Percentiles rank a stretch among this genome's conserved stretches.
Conservation (phyloP, 2,888 invertebrate genomes). For the Eulithis prunata region DNA sequence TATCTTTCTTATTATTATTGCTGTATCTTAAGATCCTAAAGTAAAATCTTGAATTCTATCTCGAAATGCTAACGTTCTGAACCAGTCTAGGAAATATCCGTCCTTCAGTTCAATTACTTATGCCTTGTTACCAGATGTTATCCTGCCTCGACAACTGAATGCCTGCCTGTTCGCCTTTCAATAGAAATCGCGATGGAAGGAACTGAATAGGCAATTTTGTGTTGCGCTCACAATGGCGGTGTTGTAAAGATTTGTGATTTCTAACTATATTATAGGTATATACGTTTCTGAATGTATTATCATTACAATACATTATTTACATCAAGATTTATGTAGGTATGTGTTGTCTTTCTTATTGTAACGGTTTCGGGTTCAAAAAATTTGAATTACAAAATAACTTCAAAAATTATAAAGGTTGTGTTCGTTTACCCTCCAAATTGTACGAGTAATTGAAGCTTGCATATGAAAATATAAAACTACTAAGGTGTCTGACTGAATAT, state of each 20-base stretch:
- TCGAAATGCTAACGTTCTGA: neutral
- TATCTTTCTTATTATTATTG: too few relatives aligned
- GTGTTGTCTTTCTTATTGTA: too few relatives aligned
- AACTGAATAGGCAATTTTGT: slow-evolving; percentile 15
- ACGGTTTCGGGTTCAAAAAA: neutral
- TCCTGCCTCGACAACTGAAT: slow-evolving; percentile 19
- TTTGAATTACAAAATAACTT: slow-evolving; percentile 17
- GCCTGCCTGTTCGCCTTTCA: slow-evolving; percentile 20
- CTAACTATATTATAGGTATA: neutral
- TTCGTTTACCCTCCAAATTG: slow-evolving; percentile 10
- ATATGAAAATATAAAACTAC: neutral
- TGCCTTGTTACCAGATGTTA: slow-evolving; percentile 7
- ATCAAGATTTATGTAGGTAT: too few relatives aligned
- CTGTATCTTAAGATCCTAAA: too few relatives aligned
- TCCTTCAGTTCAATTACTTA: slow-evolving; percentile 10
- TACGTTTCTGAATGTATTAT: neutral
- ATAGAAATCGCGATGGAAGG: slow-evolving; percentile 16
- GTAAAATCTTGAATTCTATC: neutral
- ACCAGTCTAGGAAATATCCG: slow-evolving; percentile 4
- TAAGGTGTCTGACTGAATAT: neutral
- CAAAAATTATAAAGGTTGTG: slow-evolving; percentile 4
- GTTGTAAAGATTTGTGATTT: slow-evolving; percentile 7
- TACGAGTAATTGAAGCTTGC: slow-evolving; percentile 1
- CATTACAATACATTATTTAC: neutral
- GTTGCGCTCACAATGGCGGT: slow-evolving; percentile 5